Conservation (phyloP, 2,797 vertebrate genomes). For the Megaceryle alcyon region DNA sequence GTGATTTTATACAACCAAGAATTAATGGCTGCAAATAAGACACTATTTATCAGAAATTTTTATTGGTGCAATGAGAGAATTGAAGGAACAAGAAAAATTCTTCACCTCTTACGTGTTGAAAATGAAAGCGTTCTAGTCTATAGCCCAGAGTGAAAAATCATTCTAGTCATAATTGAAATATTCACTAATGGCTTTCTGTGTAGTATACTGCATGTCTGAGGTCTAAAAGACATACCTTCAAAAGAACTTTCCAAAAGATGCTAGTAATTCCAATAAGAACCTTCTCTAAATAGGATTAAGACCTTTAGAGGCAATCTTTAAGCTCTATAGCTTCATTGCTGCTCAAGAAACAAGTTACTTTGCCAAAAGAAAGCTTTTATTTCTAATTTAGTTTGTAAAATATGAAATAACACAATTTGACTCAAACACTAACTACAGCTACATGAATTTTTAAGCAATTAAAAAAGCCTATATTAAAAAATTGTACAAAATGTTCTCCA, state of each 20-base stretch:
- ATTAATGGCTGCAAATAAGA: not conserved
- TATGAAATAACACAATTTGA: not conserved
- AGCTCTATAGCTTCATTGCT: not conserved
- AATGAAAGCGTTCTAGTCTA: not conserved
- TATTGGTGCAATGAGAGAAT: not conserved
- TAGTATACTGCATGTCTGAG: not conserved
- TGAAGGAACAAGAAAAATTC: not conserved
- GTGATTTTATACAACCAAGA: not conserved
- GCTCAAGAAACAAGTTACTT: not conserved
- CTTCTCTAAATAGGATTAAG: not conserved
- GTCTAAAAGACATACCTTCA: not conserved
- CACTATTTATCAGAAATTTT: not conserved
- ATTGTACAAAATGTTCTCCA: not conserved
- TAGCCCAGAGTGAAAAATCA: not conserved
- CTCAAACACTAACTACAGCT: not conserved
- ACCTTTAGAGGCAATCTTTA: not conserved
- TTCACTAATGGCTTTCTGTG: not conserved
- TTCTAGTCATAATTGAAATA: not conserved
- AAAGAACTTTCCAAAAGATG: not conserved
- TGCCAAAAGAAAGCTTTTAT: not conserved
- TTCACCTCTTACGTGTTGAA: not conserved
- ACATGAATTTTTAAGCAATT: not conserved
- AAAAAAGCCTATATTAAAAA: not conserved
- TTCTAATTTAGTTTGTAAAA: not conserved
- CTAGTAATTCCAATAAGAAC: not conserved